These are phyloP conservation scores for Tychaedon coryphoeus DNA, from an alignment of 2,113 vertebrate genomes.

Conservation along the genomic window DNA sequence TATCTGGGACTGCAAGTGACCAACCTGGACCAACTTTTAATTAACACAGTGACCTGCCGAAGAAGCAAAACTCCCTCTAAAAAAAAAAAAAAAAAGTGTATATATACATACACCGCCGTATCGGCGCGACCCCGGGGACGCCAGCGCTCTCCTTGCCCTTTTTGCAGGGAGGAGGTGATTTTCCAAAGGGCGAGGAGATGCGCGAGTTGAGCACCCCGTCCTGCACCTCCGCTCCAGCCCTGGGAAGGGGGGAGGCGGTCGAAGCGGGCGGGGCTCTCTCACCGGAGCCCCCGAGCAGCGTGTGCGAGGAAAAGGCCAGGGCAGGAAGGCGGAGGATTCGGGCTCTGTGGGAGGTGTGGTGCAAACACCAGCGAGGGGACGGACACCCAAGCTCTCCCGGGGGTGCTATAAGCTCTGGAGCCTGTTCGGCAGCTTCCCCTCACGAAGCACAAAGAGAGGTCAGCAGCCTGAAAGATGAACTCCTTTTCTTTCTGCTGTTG, in stretches of 20 bases:
- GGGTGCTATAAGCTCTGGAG: background rate
- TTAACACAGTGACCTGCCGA: conserved; percentile 65
- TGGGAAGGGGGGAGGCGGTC: too few relatives aligned
- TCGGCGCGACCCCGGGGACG: background rate
- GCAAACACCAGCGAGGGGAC: background rate
- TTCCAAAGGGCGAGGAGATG: background rate
- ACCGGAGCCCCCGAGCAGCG: background rate
- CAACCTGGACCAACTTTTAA: conserved; percentile 67
- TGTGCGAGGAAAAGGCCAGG: background rate
- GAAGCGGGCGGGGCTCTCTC: background rate
- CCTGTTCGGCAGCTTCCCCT: background rate
- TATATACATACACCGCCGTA: background rate
- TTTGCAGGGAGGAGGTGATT: background rate
- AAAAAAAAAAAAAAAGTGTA: background rate
- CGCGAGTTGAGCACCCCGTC: background rate
- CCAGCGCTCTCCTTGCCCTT: background rate
- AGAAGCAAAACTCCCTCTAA: background rate
- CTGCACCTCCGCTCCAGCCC: background rate
- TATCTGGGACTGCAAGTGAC: conserved; percentile 51
- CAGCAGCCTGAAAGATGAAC: background rate
- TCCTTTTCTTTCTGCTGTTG: background rate
- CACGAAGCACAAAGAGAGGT: background rate
- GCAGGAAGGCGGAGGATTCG: background rate
- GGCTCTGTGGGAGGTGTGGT: background rate
- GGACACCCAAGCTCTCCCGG: background rate